Base-by-base conservation (phyloP, 2,888 invertebrate species). In the Lasioglossum vierecki region DNA sequence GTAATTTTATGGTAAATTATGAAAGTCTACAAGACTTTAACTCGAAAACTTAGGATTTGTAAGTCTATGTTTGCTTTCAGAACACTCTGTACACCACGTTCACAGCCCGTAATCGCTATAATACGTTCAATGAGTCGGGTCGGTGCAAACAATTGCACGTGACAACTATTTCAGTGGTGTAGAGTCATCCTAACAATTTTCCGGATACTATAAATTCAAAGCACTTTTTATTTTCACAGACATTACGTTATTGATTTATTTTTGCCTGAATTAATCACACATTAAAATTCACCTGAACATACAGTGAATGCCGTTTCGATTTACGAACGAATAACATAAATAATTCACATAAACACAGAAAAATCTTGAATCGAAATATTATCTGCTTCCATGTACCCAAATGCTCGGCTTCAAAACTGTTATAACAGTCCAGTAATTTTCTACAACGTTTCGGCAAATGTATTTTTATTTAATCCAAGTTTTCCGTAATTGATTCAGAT, bases 1-100 rank as follows among this genome's bases (percentile, higher is more conserved):
- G 13, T 46, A 46, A 13, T 30, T 46, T 46, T 46, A 49, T 49
- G 49, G 49, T 49, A 18, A 49, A 49, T 49, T 49, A 49, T 22
- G 53, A 0, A 22, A 53, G 60, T 60, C 60, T 60, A 60, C 60
- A 60, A 60, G 60, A 60, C 60, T 60, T 4, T 60, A 60, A 60
- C 26, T 26, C 26, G 5, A 26, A 26, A 26, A 26, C 26, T 11
- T 26, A 26, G 5, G 26, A 60, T 60, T 60, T 11, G 60, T 60
- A 60, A 60, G 13, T 60, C 26, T 11, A 26, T 13, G 26, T 60
- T 60, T 60, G 60, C 26, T 60, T 26, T 26, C 26, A 5, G 60
- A 60, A 26, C 60, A 60, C 60, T 60, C 60, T 60, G 60, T 60
- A 60, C 60, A 26, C 60, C 60, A 15, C 60, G 60, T 60, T 60